These are phyloP conservation scores for Oscheius onirici DNA, from an alignment of 2,888 invertebrate species.

Conservation along the genomic window DNA sequence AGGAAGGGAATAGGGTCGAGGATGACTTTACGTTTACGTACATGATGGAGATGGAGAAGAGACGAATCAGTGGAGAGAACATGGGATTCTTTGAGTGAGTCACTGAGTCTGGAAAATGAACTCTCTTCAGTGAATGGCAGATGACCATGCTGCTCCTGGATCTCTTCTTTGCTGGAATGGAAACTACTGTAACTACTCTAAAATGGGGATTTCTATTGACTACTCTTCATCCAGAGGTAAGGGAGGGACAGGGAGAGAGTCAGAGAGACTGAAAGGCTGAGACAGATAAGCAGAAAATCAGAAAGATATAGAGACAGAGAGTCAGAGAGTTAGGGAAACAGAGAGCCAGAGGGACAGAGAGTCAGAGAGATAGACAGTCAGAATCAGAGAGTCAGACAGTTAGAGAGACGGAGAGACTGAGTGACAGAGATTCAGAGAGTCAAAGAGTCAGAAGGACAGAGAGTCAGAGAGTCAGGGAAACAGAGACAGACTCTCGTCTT, in stretches of 20 bases:
- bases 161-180: slow-evolving; percentile 70
- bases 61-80: slow-evolving; percentile 49
- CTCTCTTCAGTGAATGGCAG: slow-evolving; percentile 64
- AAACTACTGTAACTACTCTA: slow-evolving; percentile 70
- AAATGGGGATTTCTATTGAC: slow-evolving; percentile 69
- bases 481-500: background rate
- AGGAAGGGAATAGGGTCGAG: slow-evolving; percentile 37
- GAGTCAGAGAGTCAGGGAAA: no score
- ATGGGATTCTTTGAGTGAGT: slow-evolving; percentile 62
- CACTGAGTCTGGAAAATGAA: background rate
- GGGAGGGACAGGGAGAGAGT: no score
- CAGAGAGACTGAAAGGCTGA: no score
- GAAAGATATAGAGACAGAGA: no score
- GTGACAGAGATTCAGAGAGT: no score
- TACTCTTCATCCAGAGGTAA: slow-evolving; percentile 43
- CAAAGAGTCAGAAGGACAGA: no score
- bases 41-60: slow-evolving; percentile 63
- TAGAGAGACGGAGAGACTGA: no score
- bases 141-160: slow-evolving; percentile 69
- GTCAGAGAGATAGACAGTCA: no score
- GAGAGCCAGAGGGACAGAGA: no score
- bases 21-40: slow-evolving; percentile 69
- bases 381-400: no score
- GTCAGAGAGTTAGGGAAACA: no score
- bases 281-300: no score